These are phyloP conservation scores for Rhincodon typus DNA, from an alignment of 2,797 vertebrate species.

Conservation along the genomic window DNA sequence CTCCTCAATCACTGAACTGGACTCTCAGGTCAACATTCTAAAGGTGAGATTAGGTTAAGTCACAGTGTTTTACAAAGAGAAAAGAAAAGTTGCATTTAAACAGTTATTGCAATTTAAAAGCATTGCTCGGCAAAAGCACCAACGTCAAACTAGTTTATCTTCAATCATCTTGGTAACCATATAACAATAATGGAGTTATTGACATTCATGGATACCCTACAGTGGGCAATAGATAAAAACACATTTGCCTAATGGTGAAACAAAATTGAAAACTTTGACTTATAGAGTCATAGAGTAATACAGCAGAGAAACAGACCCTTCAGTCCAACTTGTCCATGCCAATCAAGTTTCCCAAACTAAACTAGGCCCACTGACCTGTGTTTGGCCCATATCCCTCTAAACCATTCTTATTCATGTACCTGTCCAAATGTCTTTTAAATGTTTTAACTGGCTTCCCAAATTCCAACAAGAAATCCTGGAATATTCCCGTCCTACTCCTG, in stretches of 20 bases:
- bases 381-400: too few relatives aligned
- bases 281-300: too few relatives aligned
- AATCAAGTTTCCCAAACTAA: too few relatives aligned
- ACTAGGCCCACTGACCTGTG: too few relatives aligned
- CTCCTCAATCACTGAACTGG: neutral
- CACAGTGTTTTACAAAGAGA: neutral
- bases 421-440: too few relatives aligned
- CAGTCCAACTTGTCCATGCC: too few relatives aligned
- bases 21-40: neutral
- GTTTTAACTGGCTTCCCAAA: neutral
- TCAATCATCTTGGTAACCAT: neutral
- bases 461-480: neutral
- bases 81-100: neutral
- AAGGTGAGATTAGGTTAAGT: neutral
- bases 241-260: neutral
- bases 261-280: neutral
- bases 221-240: neutral
- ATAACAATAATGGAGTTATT: neutral
- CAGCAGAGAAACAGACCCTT: too few relatives aligned
- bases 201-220: neutral
- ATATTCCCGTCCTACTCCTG: neutral
- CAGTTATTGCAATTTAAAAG: neutral
- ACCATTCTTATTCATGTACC: too few relatives aligned
- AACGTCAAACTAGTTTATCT: neutral
- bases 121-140: neutral